Base-by-base conservation (phyloP, 2,797 vertebrate genomes). In the Melanogrammus aeglefinus region DNA sequence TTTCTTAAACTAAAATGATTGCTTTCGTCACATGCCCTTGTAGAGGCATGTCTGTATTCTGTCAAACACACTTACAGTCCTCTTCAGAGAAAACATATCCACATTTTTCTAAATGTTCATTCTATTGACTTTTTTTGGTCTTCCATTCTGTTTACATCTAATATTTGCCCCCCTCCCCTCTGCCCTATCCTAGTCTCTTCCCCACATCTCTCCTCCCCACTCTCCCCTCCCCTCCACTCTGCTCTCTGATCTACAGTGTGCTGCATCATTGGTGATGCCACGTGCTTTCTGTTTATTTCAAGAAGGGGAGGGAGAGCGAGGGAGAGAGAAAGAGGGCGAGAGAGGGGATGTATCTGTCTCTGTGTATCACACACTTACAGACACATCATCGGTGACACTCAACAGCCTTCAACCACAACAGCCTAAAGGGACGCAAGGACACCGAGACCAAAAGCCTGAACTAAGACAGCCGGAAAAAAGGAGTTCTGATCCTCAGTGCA, bases 261-360 rank as follows among this genome's bases (percentile, higher is more conserved):
- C 91, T 92, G 93, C 92, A 93, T 92, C 92, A 92, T 73, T 77
- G 84, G 81, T 78, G 82, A 90, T 75, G 90, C 92, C 94, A 94
- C 92, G 91, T 93, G 92, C 87, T 94, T 87, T 90, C 81, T 94
- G 93, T 95, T 94, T 94, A 94, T 94, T 90, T 85, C 85, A 85
- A 86, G 86, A 81, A 83, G 85, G 87, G 89, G 86, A 85, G 87
- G 86, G 88, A 82, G 88, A 66, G 29, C 47, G 76, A 76, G 75
- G 78, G 31, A 69, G 86, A 81, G 82, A 84, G 87, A 88, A 85
- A 84, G 87, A 85, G 88, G 82, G 88, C 47, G 31, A 66, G 76
- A 76, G 75, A 78, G 35, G 76, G 77, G 75, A 79, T 76, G 57
- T 47, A 1, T 35, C 83, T 76, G 29, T 76, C 78, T 75, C 41